Evolutionary conservation across 2,113 vertebrate species (phyloP), one percentile per base, ranked within the genome.

Genomic region (Vulpes lagopus): DNA sequence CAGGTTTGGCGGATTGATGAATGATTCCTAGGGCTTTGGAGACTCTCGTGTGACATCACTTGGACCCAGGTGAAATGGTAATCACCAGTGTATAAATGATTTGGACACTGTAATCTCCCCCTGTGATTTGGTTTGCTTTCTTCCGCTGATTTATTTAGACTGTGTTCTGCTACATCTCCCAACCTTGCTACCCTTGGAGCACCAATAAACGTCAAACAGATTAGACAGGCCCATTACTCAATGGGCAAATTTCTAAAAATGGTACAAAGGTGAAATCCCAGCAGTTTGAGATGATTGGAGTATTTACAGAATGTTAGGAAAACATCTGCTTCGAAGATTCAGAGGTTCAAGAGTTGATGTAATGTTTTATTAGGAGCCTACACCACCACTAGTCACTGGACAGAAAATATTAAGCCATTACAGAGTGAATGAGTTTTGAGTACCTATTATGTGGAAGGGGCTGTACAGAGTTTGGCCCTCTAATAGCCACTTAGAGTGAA

Each of bases 321-420:
- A 97, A 97, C 97, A 98, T 98, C 95, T 97, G 96, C 98, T 96
- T 98, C 95, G 80, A 94, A 97, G 97, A 96, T 96, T 94, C 93
- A 65, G 65, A 96, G 92, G 90, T 95, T 91, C 15, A 4, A 57
- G 90, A 96, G 78, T 51, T 95, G 49, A 92, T 94, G 27, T 55
- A 79, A 91, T 97, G 84, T 88, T 98, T 96, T 97, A 96, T 97
- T 92, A 96, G 91, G 65, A 60, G 88, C 51, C 65, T 91, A 55
- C 27, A 97, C 76, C 76, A 74, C 27, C 51, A 69, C 86, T 90
- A 91, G 92, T 91, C 81, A 69, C 84, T 87, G 86, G 74, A 97
- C 84, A 95, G 94, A 97, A 97, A 97, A 97, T 97, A 98, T 94
- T 92, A 97, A 97, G 94, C 65, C 91, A 96, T 95, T 97, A 95